Percentiles rank a stretch among this genome's conserved stretches.
These are phyloP conservation scores for Myotis pilosus DNA, from an alignment of 2,797 vertebrate genomes.

Conservation along the genomic window DNA sequence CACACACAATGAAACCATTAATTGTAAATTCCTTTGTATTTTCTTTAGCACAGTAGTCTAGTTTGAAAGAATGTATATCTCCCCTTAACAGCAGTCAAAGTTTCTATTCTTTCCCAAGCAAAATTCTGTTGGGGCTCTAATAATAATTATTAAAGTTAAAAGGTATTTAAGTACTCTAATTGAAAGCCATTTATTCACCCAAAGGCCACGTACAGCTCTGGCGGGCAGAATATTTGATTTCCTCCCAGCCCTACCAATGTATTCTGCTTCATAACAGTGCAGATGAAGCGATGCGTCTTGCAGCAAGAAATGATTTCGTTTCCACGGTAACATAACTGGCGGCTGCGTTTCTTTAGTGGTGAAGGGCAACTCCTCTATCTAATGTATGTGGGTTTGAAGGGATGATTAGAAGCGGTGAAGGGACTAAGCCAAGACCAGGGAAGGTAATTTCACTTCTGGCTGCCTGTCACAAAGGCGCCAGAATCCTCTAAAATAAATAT, in stretches of 20 bases:
- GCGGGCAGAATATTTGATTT: constrained; percentile 74
- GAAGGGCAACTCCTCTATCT: constrained; percentile 81
- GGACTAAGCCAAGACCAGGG: constrained; percentile 29
- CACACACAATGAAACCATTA: constrained; percentile 12
- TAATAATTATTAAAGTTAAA: constrained; percentile 77
- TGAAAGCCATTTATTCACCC: constrained; percentile 76
- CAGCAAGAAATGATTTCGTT: constrained; percentile 81
- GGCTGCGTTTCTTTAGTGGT: constrained; percentile 65
- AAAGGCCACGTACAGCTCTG: constrained; percentile 58
- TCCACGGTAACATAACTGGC: constrained; percentile 82
- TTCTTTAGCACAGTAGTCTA: not conserved
- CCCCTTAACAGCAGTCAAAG: constrained; percentile 9
- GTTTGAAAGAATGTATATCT: constrained; percentile 51
- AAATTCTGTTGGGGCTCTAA: constrained; percentile 69
- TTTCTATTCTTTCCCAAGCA: constrained; percentile 64
- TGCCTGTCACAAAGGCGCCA: constrained; percentile 54
- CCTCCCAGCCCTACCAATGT: constrained; percentile 56
- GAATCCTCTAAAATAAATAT: constrained; percentile 48
- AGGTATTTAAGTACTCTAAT: constrained; percentile 73
- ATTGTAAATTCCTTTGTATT: not conserved
- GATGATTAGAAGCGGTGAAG: constrained; percentile 62
- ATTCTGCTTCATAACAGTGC: constrained; percentile 76
- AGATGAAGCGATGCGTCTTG: constrained; percentile 76
- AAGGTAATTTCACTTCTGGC: constrained; percentile 67
- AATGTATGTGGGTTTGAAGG: constrained; percentile 66